Evolutionary conservation across 2,888 invertebrate species (phyloP).

Genomic region (Gonocerus acuteangulatus): DNA sequence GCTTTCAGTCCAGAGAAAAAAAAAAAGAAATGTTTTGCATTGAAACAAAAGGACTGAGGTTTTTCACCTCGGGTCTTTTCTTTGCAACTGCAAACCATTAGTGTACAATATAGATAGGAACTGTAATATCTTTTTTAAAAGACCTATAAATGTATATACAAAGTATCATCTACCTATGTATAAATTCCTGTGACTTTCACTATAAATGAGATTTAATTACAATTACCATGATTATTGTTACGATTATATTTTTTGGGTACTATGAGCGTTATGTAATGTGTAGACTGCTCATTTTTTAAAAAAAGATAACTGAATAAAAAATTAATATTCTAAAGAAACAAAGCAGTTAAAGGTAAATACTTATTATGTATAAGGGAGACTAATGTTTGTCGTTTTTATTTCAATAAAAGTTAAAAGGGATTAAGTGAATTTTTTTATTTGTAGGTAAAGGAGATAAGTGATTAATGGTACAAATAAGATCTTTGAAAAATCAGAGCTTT

Average conservation of each 20-base stretch:
- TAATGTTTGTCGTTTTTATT: constrained; percentile 29
- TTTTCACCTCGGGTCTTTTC: neutral
- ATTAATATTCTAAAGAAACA: constrained; percentile 30
- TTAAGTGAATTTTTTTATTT: neutral
- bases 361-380: constrained; percentile 16
- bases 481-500: no score
- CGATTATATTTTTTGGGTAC: constrained; percentile 25
- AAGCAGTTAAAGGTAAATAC: constrained; percentile 16
- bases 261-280: constrained; percentile 32
- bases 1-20: constrained; percentile 9
- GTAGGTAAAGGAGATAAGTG: no score
- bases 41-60: constrained; percentile 1
- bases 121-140: constrained; percentile 10
- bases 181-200: constrained; percentile 21
- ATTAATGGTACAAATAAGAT: no score
- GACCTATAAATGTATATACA: constrained; percentile 20
- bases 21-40: constrained; percentile 10
- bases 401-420: constrained; percentile 29
- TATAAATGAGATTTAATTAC: constrained; percentile 21
- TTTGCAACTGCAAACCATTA: constrained; percentile 7
- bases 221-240: constrained; percentile 20
- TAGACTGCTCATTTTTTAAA: constrained; percentile 34
- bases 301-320: constrained; percentile 24
- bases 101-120: constrained; percentile 19
- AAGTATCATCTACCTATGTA: constrained; percentile 25